These are phyloP conservation scores for Limenitis camilla DNA, from an alignment of 2,888 invertebrate species.

Conservation along the genomic window DNA sequence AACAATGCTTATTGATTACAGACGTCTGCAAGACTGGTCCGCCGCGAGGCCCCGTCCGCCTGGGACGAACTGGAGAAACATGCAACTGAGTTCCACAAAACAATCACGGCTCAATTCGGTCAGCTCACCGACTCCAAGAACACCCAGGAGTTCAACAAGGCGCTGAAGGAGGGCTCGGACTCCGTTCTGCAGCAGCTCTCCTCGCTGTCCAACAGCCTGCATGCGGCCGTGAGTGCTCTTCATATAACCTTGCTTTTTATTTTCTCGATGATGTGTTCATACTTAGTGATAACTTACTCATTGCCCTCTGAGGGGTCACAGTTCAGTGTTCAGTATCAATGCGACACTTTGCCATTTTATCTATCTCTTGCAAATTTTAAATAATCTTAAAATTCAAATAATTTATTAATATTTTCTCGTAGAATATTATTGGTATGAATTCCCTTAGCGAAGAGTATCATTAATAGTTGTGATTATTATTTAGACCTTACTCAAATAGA, in stretches of 20 bases:
- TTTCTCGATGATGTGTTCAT: too few relatives aligned
- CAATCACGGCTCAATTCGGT: slow-evolving; percentile 44
- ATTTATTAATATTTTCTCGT: too few relatives aligned
- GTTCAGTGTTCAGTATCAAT: slow-evolving; percentile 10
- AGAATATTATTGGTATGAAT: too few relatives aligned
- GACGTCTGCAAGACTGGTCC: slow-evolving; percentile 43
- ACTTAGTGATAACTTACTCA: neutral
- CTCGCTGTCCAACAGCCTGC: slow-evolving; percentile 40
- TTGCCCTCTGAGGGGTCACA: neutral
- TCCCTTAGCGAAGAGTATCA: neutral
- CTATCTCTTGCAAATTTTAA: too few relatives aligned
- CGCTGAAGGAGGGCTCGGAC: slow-evolving; percentile 53
- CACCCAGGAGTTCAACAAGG: slow-evolving; percentile 51
- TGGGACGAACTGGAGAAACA: slow-evolving; percentile 52
- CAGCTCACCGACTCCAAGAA: slow-evolving; percentile 49
- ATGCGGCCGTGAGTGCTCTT: slow-evolving; percentile 47
- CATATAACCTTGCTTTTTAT: neutral
- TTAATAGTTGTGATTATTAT: neutral
- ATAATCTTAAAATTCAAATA: too few relatives aligned
- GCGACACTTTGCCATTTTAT: neutral
- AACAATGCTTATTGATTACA: slow-evolving; percentile 20
- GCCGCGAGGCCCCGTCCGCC: slow-evolving; percentile 43
- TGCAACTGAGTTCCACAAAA: slow-evolving; percentile 49
- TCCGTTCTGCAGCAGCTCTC: slow-evolving; percentile 46
- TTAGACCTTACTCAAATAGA: too few relatives aligned